phyloP scores from a whole-genome alignment of 2,888 invertebrate genomes.

The Dusona sp. region DNA sequence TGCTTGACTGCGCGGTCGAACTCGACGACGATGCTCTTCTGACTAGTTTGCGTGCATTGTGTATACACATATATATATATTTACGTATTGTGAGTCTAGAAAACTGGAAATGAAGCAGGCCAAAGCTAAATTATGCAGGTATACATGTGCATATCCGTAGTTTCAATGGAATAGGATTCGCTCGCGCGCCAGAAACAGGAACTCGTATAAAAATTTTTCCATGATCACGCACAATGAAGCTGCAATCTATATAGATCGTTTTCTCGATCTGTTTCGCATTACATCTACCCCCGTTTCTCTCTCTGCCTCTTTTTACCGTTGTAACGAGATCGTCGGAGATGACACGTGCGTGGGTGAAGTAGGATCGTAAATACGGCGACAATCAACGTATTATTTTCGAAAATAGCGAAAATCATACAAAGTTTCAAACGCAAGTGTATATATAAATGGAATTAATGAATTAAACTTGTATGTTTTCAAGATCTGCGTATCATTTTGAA shows the following conservation, averaged over 20 bases:
- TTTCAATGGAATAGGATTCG: conserved; percentile 23
- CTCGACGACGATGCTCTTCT: conserved; percentile 40
- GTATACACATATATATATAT: background rate
- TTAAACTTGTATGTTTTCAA: background rate
- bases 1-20: conserved; percentile 45
- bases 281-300: conserved; percentile 63
- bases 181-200: conserved; percentile 46
- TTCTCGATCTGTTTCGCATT: conserved; percentile 73
- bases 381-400: background rate
- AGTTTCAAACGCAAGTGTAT: background rate
- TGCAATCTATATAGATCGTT: conserved; percentile 65
- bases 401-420: background rate
- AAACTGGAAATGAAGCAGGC: conserved; percentile 38
- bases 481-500: background rate
- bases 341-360: conserved; percentile 21
- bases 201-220: conserved; percentile 28
- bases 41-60: conserved; percentile 45
- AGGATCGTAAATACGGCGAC: background rate
- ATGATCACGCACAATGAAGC: conserved; percentile 34
- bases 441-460: background rate
- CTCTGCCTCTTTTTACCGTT: conserved; percentile 34
- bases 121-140: conserved; percentile 21
- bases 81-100: conserved; percentile 7
- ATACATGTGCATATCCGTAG: background rate
- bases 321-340: conserved; percentile 75